Conservation (phyloP, 2,113 vertebrate genomes). For the Suricata suricatta region DNA sequence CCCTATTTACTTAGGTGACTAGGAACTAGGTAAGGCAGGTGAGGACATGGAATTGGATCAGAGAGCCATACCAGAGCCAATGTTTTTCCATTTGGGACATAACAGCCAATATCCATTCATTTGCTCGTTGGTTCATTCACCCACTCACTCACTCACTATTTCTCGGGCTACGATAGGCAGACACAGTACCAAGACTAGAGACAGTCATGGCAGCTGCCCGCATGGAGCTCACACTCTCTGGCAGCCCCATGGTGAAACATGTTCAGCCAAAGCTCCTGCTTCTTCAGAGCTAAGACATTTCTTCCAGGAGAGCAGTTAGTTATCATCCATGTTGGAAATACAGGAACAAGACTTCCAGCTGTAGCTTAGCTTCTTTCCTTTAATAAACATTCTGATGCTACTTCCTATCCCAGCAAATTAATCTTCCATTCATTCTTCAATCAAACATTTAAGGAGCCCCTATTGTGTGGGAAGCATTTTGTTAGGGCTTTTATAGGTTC, state of each 20-base stretch:
- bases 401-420: neutral
- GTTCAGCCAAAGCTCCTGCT: neutral
- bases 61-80: neutral
- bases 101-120: neutral
- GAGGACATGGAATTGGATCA: neutral
- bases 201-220: neutral
- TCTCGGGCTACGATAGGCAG: neutral
- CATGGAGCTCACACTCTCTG: neutral
- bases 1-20: neutral
- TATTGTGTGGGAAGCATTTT: neutral
- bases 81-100: neutral
- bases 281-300: neutral
- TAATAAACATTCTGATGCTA: conserved; percentile 5
- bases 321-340: neutral
- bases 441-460: conserved; percentile 43
- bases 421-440: conserved; percentile 30
- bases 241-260: neutral
- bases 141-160: neutral
- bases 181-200: neutral
- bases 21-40: neutral
- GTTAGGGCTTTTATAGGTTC: neutral
- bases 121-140: neutral
- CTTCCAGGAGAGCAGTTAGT: neutral
- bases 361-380: neutral
- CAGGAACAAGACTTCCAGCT: neutral